Evolutionary conservation across 2,888 invertebrate genomes (phyloP), one percentile per base, ranked within the genome.

Genomic region (Deilephila elpenor): DNA sequence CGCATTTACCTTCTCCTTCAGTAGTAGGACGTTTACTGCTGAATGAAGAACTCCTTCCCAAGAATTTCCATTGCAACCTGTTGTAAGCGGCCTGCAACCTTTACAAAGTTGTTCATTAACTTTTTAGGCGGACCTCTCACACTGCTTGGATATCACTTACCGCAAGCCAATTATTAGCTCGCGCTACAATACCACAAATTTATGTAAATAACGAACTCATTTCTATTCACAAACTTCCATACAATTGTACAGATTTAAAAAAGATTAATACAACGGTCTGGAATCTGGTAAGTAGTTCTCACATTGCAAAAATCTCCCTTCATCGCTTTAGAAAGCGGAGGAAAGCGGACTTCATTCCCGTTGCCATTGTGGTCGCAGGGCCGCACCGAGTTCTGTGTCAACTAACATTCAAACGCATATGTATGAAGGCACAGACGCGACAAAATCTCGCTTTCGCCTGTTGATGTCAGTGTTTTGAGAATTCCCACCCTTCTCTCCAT

Each of bases 241-340:
- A 29, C 67, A 51, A 67, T 67, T 44, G 5, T 4, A 44, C 5
- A 5, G 6, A 56, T 56, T 56, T 56, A 67, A 29, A 51, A 67
- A 17, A 67, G 67, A 67, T 67, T 67, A 67, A 67, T 56, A 67
- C 67, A 51, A 44, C 20, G 6, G 29, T 61, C 62, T 44, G 6
- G 14, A 7, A 25, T 67, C 51, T 44, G 51, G 44, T 44, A 67
- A 67, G 67, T 51, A 67, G 67, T 67, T 67, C 67, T 64, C 64
- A 14, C 44, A n/a, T 17, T 51, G 67, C 44, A 67, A 67, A 64
- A 67, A 29, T 20, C 11, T 64, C 64, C 20, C 67, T 67, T 25
- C 67, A 67, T 67, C 44, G 67, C 67, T 67, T 67, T 64, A 64
- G 51, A 67, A 67, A 56, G 56, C 51, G 44, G 44, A 44, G 44